Evolutionary conservation across 2,888 invertebrate genomes (phyloP).

Genomic region (Strigamia transsilvanica): DNA sequence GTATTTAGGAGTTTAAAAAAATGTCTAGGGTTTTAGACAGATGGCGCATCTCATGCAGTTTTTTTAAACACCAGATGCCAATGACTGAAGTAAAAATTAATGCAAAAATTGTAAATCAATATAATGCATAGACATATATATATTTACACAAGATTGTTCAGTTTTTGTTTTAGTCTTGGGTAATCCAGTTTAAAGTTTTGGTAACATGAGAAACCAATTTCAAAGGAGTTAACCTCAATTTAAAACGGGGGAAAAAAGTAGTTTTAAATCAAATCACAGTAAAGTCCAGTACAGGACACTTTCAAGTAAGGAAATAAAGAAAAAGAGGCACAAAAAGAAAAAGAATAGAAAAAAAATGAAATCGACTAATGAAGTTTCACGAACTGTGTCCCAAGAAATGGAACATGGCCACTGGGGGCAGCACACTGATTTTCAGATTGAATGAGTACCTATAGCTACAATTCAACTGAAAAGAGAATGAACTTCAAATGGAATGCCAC

Average conservation of each 20-base stretch:
- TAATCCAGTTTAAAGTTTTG: not conserved
- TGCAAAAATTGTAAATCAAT: not conserved
- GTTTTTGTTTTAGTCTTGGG: too few relatives aligned
- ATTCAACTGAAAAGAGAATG: slow-evolving; percentile 45
- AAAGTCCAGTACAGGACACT: slow-evolving; percentile 18
- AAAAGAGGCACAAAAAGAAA: not conserved
- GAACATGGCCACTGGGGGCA: slow-evolving; percentile 40
- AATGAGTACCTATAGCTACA: slow-evolving; percentile 46
- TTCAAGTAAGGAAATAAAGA: not conserved
- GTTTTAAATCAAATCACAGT: slow-evolving; percentile 7
- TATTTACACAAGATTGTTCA: too few relatives aligned
- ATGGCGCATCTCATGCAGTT: slow-evolving; percentile 17
- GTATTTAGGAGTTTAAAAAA: not conserved
- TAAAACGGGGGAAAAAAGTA: not conserved
- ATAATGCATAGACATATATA: not conserved
- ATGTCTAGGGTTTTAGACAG: not conserved
- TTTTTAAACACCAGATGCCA: slow-evolving; percentile 21
- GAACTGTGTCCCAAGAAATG: slow-evolving; percentile 48
- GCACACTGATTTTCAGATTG: slow-evolving; percentile 46
- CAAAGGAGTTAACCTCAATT: not conserved
- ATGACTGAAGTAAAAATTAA: not conserved
- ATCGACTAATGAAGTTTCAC: slow-evolving; percentile 46
- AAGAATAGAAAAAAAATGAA: not conserved
- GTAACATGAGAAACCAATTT: not conserved
- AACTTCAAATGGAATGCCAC: slow-evolving; percentile 49